Evolutionary conservation across 2,888 invertebrate genomes (phyloP), one percentile per base, ranked within the genome.

Genomic region (Watsonalla binaria): DNA sequence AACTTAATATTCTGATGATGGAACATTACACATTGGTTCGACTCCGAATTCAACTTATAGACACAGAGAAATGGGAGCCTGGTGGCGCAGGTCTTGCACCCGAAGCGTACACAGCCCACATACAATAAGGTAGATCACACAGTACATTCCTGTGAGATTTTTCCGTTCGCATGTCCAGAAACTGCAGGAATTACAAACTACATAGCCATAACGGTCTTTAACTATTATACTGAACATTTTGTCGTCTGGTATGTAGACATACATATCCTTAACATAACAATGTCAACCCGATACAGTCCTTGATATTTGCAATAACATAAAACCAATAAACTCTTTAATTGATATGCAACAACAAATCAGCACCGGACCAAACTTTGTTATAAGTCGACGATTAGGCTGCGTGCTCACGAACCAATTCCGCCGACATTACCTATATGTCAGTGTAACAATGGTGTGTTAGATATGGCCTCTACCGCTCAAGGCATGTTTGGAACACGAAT

Each of bases 401-500:
- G 64, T 35, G 52, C 66, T 72, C 88, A 89, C 88, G 88, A 57
- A 74, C 57, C 68, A 72, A 81, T 81, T 80, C 74, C 63, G 64
- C 59, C 62, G 69, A 68, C 77, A 77, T 78, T 74, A 76, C 72
- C 78, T 72, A 85, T 84, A 84, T 78, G 77, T 84, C 80, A 78
- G 63, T 54, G 50, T 59, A 66, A 86, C 86, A 86, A 86, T 85
- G 73, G 80, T 62, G 63, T 82, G 83, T 84, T 83, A 80, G 76
- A 76, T 78, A 82, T 81, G 86, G 85, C 87, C 87, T 85, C 85
- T 69, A 74, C 70, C 63, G 65, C 48, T 51, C 52, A 54, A 59
- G 55, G 75, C 78, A 79, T 75, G 84, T 56, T 47, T 57, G 75
- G 89, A 84, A 86, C 82, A 72, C 81, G 79, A 87, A 89, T 89